Conservation (phyloP, 2,113 vertebrate species). For the Cathartes aura region DNA sequence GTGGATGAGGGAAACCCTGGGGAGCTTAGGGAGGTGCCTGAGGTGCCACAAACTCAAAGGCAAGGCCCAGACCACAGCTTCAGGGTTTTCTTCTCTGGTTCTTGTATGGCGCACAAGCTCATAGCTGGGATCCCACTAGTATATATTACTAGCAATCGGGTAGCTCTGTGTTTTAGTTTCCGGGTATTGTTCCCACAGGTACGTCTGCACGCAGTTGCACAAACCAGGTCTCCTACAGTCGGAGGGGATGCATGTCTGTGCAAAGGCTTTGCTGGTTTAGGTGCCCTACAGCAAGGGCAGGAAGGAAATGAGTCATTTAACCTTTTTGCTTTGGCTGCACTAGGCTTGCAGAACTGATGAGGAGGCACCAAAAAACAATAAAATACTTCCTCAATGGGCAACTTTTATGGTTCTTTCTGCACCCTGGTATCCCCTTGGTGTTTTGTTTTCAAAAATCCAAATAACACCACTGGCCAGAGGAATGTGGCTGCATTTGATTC, state of each 20-base stretch:
- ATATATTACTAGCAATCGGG: not conserved
- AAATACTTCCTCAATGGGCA: not conserved
- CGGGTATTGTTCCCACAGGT: conserved; percentile 28
- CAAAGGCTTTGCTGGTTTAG: not conserved
- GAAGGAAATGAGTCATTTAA: conserved; percentile 65
- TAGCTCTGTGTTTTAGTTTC: not conserved
- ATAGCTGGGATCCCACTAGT: not conserved
- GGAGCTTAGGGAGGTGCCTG: not conserved
- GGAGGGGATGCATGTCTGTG: not conserved
- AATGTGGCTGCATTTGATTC: not conserved
- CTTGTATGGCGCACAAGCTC: not conserved
- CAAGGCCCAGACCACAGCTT: not conserved
- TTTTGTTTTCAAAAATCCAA: not conserved
- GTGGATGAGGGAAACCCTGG: not conserved
- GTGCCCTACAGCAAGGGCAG: conserved; percentile 5
- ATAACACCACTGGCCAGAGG: not conserved
- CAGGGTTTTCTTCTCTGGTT: not conserved
- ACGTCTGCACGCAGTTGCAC: not conserved
- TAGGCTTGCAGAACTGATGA: not conserved
- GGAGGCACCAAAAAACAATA: not conserved
- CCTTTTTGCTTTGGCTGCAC: not conserved
- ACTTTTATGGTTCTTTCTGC: not conserved
- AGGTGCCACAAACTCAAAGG: not conserved
- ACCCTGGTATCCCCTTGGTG: not conserved
- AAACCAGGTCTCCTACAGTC: not conserved